A percentile compares a stretch with the other conserved stretches of the same genome.
Evolutionary conservation across 2,888 invertebrate genomes (phyloP).

Genomic region (Eupithecia inturbata): DNA sequence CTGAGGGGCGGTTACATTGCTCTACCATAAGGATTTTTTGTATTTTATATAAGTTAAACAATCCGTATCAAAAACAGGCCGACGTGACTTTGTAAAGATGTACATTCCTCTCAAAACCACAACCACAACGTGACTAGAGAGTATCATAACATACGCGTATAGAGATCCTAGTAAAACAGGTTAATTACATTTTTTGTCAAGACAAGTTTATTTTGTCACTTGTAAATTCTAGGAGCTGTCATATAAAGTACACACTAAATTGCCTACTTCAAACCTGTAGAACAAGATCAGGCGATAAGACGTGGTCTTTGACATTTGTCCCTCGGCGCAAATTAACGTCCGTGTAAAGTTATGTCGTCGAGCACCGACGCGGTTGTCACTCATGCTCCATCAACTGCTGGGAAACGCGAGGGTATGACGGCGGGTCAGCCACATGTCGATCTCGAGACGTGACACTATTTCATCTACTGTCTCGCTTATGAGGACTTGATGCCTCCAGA

Average conservation of each 20-base stretch:
- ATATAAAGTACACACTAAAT: constrained; percentile 73
- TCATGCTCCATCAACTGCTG: constrained; percentile 84
- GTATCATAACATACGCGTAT: constrained; percentile 39
- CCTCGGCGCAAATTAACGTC: constrained; percentile 78
- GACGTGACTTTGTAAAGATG: constrained; percentile 71
- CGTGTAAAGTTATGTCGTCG: constrained; percentile 77
- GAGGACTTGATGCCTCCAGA: constrained; percentile 64
- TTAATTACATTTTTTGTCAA: constrained; percentile 58
- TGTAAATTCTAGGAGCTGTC: constrained; percentile 77
- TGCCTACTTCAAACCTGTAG: constrained; percentile 67
- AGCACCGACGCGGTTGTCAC: constrained; percentile 73
- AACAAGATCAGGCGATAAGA: constrained; percentile 73
- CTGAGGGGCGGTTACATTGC: constrained; percentile 70
- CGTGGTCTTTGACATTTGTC: constrained; percentile 68
- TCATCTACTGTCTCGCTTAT: constrained; percentile 76
- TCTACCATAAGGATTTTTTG: constrained; percentile 72
- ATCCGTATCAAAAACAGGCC: constrained; percentile 68
- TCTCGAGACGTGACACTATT: constrained; percentile 75
- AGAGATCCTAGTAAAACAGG: constrained; percentile 51
- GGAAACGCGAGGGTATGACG: constrained; percentile 79
- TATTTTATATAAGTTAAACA: constrained; percentile 70
- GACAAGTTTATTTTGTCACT: constrained; percentile 46
- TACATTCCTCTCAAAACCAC: constrained; percentile 43
- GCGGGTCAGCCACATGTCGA: constrained; percentile 80
- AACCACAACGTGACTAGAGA: constrained; percentile 48